Evolutionary conservation across 2,113 vertebrate species (phyloP), one percentile per base, ranked within the genome.

Genomic region (Calyptommatus sinebrachiatus): DNA sequence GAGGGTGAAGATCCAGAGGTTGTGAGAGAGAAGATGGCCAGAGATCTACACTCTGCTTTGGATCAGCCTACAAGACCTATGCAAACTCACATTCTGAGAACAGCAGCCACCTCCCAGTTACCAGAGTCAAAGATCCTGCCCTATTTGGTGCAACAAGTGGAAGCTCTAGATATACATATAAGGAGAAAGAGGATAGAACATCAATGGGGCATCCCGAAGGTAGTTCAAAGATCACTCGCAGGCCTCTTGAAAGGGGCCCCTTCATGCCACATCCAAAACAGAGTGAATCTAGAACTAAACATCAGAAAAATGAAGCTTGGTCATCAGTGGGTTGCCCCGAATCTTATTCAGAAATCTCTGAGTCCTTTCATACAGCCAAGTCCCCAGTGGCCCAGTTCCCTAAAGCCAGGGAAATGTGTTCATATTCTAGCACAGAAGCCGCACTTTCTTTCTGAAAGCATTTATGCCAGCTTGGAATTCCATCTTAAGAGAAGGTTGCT

Each of bases 241-340:
- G 71, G 70, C 20, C 71, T 83, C 26, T 14, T 26, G 21, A 61
- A 35, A 10, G n/a, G 31, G 3, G 31, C 81, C 1, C 84, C 31
- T 3, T 41, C 18, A 12, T 18, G 14, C 53, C 53, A 57, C 14
- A 14, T 14, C 35, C 70, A 80, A 21, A 77, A 21, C 46, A 83
- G 69, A n/a, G 83, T 76, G 10, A 67, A 18, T 18, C 67, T 87
- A n/a, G 85, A 89, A 35, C 76, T 69, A 29, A 83, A 86, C 26
- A n/a, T 83, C 16, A 21, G 24, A 20, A 73, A 57, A 26, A 80
- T 73, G 78, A 67, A 48, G 62, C 46, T 80, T 22, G 24, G 57
- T 46, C 78, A 67, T 3, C 22, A 21, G 5, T 80, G 78, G 78
- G 78, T 62, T 46, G 20, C 73, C 9, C 78, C 78, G 2, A 10